These are phyloP conservation scores for Cenopis cana DNA, from an alignment of 2,888 invertebrate species.

Conservation along the genomic window DNA sequence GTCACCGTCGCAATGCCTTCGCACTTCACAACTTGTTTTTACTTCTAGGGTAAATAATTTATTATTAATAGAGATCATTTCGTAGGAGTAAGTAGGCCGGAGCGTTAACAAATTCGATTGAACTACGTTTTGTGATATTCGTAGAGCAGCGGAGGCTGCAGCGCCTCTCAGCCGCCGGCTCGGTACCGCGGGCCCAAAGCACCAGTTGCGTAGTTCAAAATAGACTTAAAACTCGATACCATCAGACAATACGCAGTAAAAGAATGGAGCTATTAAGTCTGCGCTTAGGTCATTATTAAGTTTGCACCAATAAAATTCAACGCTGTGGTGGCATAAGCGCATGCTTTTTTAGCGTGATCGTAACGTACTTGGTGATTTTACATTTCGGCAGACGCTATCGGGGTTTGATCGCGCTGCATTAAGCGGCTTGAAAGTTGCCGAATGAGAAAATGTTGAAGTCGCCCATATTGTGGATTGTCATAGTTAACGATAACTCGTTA, in stretches of 20 bases:
- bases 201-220: slow-evolving; percentile 46
- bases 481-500: slow-evolving; percentile 1
- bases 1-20: slow-evolving; percentile 43
- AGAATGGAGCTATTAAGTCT: neutral
- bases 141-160: slow-evolving; percentile 67
- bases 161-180: slow-evolving; percentile 65
- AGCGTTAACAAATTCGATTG: slow-evolving; percentile 83
- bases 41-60: slow-evolving; percentile 83
- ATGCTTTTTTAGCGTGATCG: neutral
- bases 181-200: slow-evolving; percentile 59
- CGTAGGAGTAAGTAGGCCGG: slow-evolving; percentile 83
- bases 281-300: slow-evolving; percentile 13
- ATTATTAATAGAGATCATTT: slow-evolving; percentile 84
- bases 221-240: slow-evolving; percentile 13
- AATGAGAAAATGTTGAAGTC: slow-evolving; percentile 5
- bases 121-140: slow-evolving; percentile 78
- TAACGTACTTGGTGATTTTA: neutral
- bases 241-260: neutral
- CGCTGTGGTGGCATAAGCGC: slow-evolving; percentile 1
- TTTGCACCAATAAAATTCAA: slow-evolving; percentile 23
- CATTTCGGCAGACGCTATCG: neutral
- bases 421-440: too few relatives aligned
- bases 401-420: neutral
- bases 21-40: slow-evolving; percentile 81
- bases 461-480: slow-evolving; percentile 9